These are phyloP conservation scores for Aleiodes sp. DNA, from an alignment of 1,140 invertebrate species.

Conservation along the genomic window DNA sequence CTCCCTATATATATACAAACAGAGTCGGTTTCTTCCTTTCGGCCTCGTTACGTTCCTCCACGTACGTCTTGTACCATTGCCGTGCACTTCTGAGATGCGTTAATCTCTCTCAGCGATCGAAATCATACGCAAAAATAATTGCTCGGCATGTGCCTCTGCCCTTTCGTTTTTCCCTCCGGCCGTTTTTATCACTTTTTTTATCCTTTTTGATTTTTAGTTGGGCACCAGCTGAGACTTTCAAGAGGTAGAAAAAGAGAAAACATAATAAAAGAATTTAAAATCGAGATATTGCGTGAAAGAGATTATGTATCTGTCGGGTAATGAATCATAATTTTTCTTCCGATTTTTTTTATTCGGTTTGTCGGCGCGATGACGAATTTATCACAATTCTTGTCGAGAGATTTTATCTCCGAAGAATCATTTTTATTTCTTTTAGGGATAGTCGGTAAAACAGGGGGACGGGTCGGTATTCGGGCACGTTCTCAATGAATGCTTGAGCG, in stretches of 20 bases:
- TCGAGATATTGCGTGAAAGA: conserved; percentile 1
- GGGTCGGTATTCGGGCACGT: no score
- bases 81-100: conserved; percentile 30
- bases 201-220: not conserved
- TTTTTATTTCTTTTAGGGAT: no score
- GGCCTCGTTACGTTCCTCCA: conserved; percentile 36
- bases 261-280: not conserved
- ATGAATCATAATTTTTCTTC: no score
- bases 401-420: no score
- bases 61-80: conserved; percentile 28
- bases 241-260: not conserved
- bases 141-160: conserved; percentile 40
- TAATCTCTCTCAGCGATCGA: conserved; percentile 54
- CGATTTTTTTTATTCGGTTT: no score
- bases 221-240: not conserved
- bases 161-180: conserved; percentile 36
- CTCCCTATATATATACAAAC: not conserved
- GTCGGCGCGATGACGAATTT: no score
- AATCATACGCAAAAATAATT: conserved; percentile 59
- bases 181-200: no score
- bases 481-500: no score
- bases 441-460: no score
- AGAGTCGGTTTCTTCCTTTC: conserved; percentile 22
- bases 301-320: not conserved
- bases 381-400: no score